phyloP scores from a whole-genome alignment of 2,113 vertebrate genomes.

The Zapornia atra region DNA sequence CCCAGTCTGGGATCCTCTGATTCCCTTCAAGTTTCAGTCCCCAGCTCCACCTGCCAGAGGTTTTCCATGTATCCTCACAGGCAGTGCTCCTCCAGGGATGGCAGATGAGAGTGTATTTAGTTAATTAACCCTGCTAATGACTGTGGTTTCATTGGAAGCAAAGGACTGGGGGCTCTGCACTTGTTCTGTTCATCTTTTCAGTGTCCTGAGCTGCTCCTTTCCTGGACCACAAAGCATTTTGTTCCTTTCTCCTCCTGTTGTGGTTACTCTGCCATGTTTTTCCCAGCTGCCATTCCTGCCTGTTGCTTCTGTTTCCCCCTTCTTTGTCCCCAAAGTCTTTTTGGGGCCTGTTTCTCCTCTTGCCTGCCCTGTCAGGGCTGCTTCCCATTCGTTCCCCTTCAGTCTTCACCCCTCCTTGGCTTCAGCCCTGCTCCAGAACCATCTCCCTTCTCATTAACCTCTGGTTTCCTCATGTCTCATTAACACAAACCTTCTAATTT shows the following conservation, averaged over 20 bases:
- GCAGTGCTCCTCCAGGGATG: not conserved
- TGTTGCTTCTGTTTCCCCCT: not conserved
- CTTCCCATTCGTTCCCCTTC: not conserved
- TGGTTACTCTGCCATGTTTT: accelerated
- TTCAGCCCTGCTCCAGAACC: not conserved
- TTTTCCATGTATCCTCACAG: not conserved
- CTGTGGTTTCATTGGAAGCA: not conserved
- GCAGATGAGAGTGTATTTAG: not conserved
- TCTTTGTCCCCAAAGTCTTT: not conserved
- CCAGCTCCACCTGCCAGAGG: accelerated
- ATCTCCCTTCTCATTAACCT: not conserved
- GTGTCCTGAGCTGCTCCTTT: not conserved
- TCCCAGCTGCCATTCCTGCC: not conserved
- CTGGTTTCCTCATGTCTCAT: accelerated
- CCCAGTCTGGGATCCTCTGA: too few relatives aligned
- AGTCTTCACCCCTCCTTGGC: not conserved
- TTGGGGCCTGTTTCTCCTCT: not conserved
- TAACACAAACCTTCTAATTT: accelerated
- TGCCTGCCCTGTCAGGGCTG: not conserved
- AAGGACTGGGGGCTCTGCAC: not conserved
- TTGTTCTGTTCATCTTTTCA: not conserved
- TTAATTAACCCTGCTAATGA: not conserved
- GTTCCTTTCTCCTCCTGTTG: not conserved
- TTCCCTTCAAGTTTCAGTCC: not conserved
- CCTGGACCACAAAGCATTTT: not conserved